Percentiles rank a stretch among this genome's conserved stretches.
phyloP scores from a whole-genome alignment of 2,797 vertebrate species.

The Muraenolepis orangiensis region DNA sequence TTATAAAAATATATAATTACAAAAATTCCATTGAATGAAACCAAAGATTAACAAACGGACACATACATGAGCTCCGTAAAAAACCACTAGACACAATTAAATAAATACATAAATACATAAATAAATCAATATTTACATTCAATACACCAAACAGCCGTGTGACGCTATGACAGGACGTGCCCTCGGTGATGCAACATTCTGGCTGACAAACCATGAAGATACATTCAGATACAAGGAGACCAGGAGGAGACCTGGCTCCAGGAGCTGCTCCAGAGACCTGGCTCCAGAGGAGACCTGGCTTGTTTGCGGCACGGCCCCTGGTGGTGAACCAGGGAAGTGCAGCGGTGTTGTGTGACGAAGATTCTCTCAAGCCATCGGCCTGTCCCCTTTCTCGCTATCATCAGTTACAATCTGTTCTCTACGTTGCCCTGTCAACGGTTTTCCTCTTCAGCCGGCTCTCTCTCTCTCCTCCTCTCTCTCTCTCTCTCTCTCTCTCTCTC shows the following conservation, averaged over 20 bases:
- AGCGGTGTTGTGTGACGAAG: background rate
- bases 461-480: background rate
- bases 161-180: background rate
- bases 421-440: conserved; percentile 17
- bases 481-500: background rate
- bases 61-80: background rate
- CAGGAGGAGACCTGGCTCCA: background rate
- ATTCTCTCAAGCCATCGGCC: background rate
- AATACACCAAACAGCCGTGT: background rate
- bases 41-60: background rate
- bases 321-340: background rate
- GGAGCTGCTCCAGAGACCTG: too few species aligned
- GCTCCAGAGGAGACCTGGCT: background rate
- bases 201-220: background rate
- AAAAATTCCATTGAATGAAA: background rate
- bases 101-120: background rate
- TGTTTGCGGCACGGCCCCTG: background rate
- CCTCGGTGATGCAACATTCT: background rate
- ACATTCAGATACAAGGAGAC: background rate
- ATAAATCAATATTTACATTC: background rate
- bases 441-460: conserved; percentile 5
- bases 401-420: conserved; percentile 2
- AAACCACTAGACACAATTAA: background rate
- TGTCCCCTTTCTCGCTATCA: background rate
- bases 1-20: background rate